Conservation (phyloP, 2,113 vertebrate species). For the Cygnus atratus region DNA sequence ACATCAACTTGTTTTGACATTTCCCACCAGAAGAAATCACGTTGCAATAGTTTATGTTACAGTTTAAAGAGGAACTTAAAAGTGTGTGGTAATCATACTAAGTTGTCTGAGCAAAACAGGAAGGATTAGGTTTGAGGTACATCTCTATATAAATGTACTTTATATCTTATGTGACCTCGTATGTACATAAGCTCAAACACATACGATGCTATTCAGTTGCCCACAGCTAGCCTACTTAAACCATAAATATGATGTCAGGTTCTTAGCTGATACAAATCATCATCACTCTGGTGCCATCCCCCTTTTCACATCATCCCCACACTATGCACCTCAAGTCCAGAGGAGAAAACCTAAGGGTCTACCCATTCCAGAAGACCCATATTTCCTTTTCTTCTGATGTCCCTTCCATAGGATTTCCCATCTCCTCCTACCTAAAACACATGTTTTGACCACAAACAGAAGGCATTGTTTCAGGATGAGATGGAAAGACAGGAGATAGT, state of each 20-base stretch:
- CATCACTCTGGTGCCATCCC: not conserved
- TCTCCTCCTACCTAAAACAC: not conserved
- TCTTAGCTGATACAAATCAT: not conserved
- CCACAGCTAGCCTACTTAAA: not conserved
- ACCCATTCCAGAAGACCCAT: not conserved
- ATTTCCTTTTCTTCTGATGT: not conserved
- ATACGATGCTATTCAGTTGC: not conserved
- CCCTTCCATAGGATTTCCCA: conserved; percentile 20
- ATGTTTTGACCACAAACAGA: conserved; percentile 1
- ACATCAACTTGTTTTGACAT: not conserved
- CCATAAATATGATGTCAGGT: not conserved
- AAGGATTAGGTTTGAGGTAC: not conserved
- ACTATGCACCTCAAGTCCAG: not conserved
- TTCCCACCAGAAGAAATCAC: not conserved
- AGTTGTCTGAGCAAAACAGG: not conserved
- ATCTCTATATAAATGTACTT: not conserved
- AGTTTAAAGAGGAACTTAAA: not conserved
- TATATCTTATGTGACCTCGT: not conserved
- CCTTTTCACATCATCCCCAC: not conserved
- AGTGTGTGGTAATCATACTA: not conserved
- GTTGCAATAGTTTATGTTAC: not conserved
- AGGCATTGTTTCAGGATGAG: conserved; percentile 26
- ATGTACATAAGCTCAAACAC: not conserved
- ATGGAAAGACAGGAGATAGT: conserved; percentile 1
- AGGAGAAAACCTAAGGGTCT: conserved; percentile 22